Conservation (phyloP, 2,888 invertebrate species). For the Microplitis manilae region DNA sequence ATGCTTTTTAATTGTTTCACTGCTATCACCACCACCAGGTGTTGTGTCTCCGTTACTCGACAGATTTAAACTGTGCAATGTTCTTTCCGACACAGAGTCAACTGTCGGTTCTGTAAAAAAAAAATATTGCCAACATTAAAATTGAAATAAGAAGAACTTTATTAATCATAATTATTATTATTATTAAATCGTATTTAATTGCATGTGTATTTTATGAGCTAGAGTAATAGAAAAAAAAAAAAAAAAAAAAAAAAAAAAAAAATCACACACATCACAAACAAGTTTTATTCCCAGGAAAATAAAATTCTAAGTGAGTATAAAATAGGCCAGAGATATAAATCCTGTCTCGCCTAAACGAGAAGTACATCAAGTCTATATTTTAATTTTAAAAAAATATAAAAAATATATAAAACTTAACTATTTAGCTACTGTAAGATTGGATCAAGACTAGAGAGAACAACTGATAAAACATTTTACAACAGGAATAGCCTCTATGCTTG, state of each 20-base stretch:
- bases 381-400: neutral
- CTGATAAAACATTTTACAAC: neutral
- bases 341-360: slow-evolving; percentile 23
- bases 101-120: slow-evolving; percentile 72
- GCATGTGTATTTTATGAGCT: neutral
- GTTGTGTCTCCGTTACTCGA: slow-evolving; percentile 69
- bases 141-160: neutral
- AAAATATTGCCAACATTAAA: neutral
- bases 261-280: neutral
- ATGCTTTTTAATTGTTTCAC: slow-evolving; percentile 57
- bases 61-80: slow-evolving; percentile 73
- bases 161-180: neutral
- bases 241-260: neutral
- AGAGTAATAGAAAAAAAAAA: slow-evolving; percentile 9
- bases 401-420: neutral
- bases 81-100: slow-evolving; percentile 70
- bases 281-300: neutral
- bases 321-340: slow-evolving; percentile 13
- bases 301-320: neutral
- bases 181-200: neutral
- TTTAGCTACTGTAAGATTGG: neutral
- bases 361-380: neutral
- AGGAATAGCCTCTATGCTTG: neutral
- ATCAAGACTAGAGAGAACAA: neutral
- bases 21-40: slow-evolving; percentile 58